These are phyloP conservation scores for Dorcus hopei DNA, from an alignment of 2,888 invertebrate species.

Conservation along the genomic window DNA sequence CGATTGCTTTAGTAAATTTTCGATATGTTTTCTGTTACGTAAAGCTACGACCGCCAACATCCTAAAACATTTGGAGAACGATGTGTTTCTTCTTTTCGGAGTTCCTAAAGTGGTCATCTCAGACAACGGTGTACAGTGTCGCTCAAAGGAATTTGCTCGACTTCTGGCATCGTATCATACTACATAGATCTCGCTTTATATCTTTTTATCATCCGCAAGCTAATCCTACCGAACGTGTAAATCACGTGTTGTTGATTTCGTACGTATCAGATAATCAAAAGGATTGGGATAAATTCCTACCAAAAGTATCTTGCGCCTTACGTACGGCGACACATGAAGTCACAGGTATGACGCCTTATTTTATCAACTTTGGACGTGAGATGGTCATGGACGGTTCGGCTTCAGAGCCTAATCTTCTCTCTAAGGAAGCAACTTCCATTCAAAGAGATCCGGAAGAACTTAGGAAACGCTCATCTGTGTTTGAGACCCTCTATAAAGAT, in stretches of 20 bases:
- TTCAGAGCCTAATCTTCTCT: background rate
- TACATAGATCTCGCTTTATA: conserved; percentile 20
- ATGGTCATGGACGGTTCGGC: too few relatives aligned
- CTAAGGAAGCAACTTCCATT: too few relatives aligned
- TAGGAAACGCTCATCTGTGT: too few relatives aligned
- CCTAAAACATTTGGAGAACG: conserved; percentile 1
- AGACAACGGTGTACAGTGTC: too few relatives aligned
- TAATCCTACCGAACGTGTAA: conserved; percentile 35
- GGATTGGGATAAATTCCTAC: too few relatives aligned
- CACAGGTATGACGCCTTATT: conserved; percentile 18
- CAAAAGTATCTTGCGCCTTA: too few relatives aligned
- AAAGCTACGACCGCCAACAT: background rate
- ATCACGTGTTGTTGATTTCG: conserved; percentile 19
- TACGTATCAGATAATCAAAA: too few relatives aligned
- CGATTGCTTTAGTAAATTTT: too few relatives aligned
- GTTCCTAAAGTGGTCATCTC: too few relatives aligned
- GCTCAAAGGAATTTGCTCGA: too few relatives aligned
- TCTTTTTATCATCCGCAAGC: conserved; percentile 33
- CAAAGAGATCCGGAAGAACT: too few relatives aligned
- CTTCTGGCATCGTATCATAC: conserved; percentile 17
- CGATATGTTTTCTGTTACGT: background rate
- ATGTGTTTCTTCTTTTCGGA: conserved; percentile 5
- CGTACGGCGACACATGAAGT: conserved; percentile 22
- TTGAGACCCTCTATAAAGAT: too few relatives aligned
- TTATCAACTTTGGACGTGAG: conserved; percentile 21